Evolutionary conservation across 37 sponge, comb jelly and placozoan species (phyloP).

Genomic region (Spongilla lacustris): DNA sequence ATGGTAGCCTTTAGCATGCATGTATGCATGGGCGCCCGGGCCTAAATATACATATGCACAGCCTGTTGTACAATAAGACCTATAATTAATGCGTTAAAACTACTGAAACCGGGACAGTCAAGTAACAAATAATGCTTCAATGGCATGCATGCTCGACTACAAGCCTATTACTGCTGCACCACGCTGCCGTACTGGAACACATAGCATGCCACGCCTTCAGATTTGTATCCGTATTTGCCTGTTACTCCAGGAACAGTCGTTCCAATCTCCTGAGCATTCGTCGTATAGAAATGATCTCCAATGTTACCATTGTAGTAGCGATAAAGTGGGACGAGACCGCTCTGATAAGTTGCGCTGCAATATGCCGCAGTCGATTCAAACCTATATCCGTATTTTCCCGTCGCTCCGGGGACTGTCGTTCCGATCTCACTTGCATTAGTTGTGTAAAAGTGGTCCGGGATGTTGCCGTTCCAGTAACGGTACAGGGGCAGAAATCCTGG

Average conservation of each 20-base stretch:
- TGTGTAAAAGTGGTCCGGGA: conserved; percentile 36
- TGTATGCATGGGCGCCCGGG: no score
- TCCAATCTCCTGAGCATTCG: background rate
- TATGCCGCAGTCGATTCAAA: conserved; percentile 9
- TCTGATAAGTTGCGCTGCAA: background rate
- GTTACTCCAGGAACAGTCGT: background rate
- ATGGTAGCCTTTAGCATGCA: no score
- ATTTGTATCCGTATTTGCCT: background rate
- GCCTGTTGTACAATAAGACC: no score
- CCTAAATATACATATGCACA: no score
- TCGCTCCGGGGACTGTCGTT: background rate
- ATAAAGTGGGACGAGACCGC: background rate
- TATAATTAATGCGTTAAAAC: no score
- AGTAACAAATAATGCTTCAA: no score
- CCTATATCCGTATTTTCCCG: conserved; percentile 12
- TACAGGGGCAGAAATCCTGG: background rate
- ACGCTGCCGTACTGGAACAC: background rate
- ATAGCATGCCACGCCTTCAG: conserved; percentile 15
- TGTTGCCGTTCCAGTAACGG: conserved; percentile 13
- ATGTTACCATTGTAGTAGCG: no score
- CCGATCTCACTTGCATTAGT: conserved; percentile 14
- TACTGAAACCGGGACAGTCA: no score
- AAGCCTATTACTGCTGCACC: no score
- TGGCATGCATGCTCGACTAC: no score
- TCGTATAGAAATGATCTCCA: background rate